Evolutionary conservation across 2,113 vertebrate genomes (phyloP).

Genomic region (Oryzias javanicus): DNA sequence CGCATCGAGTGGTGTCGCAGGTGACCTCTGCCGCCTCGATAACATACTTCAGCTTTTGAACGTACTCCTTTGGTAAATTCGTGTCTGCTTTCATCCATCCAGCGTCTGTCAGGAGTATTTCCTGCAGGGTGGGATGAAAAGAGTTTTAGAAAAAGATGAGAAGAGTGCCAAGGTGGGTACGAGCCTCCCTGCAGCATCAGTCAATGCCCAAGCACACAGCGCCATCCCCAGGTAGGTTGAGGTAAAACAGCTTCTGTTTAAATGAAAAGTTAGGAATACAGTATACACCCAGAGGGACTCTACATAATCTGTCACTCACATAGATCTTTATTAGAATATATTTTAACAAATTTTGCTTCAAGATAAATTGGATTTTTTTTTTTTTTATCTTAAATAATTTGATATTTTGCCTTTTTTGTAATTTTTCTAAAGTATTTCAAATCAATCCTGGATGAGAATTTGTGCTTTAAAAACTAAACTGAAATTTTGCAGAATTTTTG

Average conservation of each 20-base stretch:
- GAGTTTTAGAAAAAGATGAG: conserved; percentile 94
- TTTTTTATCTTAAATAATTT: no score
- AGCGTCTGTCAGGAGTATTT: conserved; percentile 97
- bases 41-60: neutral
- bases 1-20: conserved; percentile 99
- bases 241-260: neutral
- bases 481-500: no score
- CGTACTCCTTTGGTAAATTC: conserved; percentile 1
- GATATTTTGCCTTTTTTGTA: no score
- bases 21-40: conserved; percentile 61
- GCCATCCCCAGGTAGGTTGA: conserved; percentile 55
- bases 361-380: no score
- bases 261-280: neutral
- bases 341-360: no score
- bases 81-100: conserved; percentile 39
- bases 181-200: conserved; percentile 72
- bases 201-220: conserved; percentile 41
- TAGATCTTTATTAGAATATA: no score
- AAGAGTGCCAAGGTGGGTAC: conserved; percentile 82
- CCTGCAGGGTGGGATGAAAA: conserved; percentile 92
- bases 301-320: no score
- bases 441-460: no score
- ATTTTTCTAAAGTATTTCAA: no score
- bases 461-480: no score
- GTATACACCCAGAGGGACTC: no score